phyloP scores from a whole-genome alignment of 2,797 vertebrate species.

The Prionace glauca region DNA sequence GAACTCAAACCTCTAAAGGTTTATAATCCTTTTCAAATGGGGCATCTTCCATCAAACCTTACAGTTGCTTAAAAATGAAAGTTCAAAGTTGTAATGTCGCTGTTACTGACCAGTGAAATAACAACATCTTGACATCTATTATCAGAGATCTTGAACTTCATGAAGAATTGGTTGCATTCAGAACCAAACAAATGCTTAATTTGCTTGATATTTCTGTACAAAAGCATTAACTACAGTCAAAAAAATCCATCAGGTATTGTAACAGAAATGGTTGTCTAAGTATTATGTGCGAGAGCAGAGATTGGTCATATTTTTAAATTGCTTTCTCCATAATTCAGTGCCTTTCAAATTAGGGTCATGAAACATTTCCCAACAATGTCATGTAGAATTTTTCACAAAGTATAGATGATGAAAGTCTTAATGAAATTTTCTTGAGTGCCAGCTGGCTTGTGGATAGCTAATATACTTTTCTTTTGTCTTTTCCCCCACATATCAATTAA shows the following conservation, averaged over 20 bases:
- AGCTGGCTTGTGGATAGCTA: background rate
- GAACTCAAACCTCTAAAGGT: background rate
- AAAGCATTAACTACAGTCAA: background rate
- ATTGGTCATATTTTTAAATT: conserved; percentile 18
- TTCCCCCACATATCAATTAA: conserved; percentile 3
- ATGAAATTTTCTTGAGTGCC: conserved; percentile 6
- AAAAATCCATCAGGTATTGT: background rate
- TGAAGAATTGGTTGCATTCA: background rate
- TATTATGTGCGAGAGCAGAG: background rate
- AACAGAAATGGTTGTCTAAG: background rate
- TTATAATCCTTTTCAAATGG: background rate
- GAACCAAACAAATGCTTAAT: background rate
- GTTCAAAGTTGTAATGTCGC: background rate
- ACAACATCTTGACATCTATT: background rate
- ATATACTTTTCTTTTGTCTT: conserved; percentile 15
- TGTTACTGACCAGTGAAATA: background rate
- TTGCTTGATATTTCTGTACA: background rate
- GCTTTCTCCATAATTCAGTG: conserved; percentile 32
- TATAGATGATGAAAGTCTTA: conserved; percentile 19
- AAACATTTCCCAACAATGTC: background rate
- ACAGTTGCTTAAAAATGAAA: background rate
- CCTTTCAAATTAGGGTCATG: conserved; percentile 27
- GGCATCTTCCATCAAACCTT: background rate
- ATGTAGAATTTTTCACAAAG: background rate
- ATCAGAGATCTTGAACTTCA: background rate